Evolutionary conservation across 2,797 vertebrate genomes (phyloP).

Genomic region (Harpagifer antarcticus): DNA sequence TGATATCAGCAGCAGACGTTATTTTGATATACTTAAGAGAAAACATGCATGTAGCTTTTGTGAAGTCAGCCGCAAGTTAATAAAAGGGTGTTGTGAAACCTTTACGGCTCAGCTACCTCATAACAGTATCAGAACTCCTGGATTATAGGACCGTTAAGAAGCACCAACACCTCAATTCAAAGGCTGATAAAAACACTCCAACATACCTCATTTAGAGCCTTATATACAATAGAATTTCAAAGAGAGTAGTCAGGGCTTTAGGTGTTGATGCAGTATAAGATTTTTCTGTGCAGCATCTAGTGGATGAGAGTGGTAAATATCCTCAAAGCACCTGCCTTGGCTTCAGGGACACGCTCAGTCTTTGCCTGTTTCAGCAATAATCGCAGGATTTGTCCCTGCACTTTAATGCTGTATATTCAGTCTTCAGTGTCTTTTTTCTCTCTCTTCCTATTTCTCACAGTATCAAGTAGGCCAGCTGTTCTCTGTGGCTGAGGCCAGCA

Average conservation of each 20-base stretch:
- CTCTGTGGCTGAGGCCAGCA: slow-evolving; percentile 98
- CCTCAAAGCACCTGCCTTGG: background rate
- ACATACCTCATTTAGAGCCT: background rate
- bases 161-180: background rate
- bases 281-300: background rate
- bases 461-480: slow-evolving; percentile 98
- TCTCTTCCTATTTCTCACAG: slow-evolving; percentile 72
- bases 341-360: background rate
- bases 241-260: background rate
- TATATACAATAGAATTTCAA: background rate
- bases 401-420: background rate
- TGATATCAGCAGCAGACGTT: background rate
- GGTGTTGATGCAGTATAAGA: background rate
- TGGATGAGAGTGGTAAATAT: background rate
- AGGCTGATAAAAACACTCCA: background rate
- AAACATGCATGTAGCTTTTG: background rate
- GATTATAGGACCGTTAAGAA: background rate
- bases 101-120: background rate
- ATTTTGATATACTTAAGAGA: background rate
- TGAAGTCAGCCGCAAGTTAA: background rate
- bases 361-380: slow-evolving; percentile 2
- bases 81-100: slow-evolving; percentile 4
- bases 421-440: background rate
- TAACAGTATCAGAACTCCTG: background rate
- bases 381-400: slow-evolving; percentile 7